Conservation (phyloP, 1,140 invertebrate species). For the Lepidurus apus region DNA sequence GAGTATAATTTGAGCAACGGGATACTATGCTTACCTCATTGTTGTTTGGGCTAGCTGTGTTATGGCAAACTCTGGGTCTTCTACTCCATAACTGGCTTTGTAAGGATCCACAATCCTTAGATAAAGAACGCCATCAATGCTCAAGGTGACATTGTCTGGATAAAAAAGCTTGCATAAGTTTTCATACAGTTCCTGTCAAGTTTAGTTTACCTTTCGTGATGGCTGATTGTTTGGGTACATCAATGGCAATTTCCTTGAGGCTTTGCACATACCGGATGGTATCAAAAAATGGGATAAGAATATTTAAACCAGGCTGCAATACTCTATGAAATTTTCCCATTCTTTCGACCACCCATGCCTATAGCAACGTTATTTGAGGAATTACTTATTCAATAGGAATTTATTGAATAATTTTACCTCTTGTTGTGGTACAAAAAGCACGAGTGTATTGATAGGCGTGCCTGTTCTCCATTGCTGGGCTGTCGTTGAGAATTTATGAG, state of each 20-base stretch:
- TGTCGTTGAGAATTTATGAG: constrained; percentile 15
- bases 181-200: neutral
- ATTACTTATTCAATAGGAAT: constrained; percentile 21
- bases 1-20: neutral
- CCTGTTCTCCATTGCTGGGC: constrained; percentile 52
- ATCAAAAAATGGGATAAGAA: constrained; percentile 88
- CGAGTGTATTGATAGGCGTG: constrained; percentile 81
- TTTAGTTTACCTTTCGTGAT: constrained; percentile 70
- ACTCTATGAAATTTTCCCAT: constrained; percentile 96
- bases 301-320: constrained; percentile 88
- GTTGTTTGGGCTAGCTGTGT: constrained; percentile 98
- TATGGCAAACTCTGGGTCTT: constrained; percentile 98
- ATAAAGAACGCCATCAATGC: constrained; percentile 96
- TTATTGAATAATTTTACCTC: no score
- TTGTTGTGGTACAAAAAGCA: constrained; percentile 98
- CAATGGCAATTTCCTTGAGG: constrained; percentile 98
- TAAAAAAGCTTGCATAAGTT: constrained; percentile 37
- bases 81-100: constrained; percentile 94
- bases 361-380: constrained; percentile 38
- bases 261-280: constrained; percentile 96
- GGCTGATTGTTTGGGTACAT: constrained; percentile 97
- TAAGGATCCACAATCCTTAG: constrained; percentile 90
- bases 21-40: constrained; percentile 60
- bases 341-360: constrained; percentile 97
- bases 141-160: constrained; percentile 89